Percentiles rank a stretch among this genome's conserved stretches.
Evolutionary conservation across 1,140 invertebrate genomes (phyloP).

Genomic region (Caenorhabditis inopinata): DNA sequence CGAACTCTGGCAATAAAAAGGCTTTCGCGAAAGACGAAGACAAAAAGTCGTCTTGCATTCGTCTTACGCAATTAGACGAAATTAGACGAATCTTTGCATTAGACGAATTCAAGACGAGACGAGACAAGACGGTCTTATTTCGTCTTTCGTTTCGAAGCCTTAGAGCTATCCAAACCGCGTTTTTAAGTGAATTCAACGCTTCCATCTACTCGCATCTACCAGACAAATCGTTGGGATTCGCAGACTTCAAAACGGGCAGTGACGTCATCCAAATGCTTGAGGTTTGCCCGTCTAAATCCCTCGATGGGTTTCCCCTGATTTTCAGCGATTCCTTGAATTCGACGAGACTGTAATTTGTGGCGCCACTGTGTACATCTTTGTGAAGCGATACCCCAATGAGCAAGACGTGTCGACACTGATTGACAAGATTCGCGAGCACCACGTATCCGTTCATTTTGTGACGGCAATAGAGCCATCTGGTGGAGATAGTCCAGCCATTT

Average conservation of each 20-base stretch:
- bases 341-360: background rate
- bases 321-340: background rate
- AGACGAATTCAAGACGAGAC: background rate
- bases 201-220: background rate
- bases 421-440: background rate
- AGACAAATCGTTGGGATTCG: background rate
- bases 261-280: background rate
- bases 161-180: background rate
- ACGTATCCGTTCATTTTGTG: background rate
- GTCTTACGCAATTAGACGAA: no score
- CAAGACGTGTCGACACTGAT: background rate
- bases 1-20: no score
- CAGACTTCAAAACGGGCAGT: background rate
- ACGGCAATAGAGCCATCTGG: background rate
- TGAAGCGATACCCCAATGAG: background rate
- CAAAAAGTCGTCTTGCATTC: no score
- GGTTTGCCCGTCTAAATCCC: background rate
- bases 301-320: background rate
- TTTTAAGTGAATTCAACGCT: background rate
- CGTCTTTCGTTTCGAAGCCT: no score
- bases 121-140: background rate
- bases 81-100: no score
- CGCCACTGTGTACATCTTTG: background rate
- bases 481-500: background rate
- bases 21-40: no score